These are phyloP conservation scores for Papilio polyxenes DNA, from an alignment of 1,140 invertebrate genomes.

Conservation along the genomic window DNA sequence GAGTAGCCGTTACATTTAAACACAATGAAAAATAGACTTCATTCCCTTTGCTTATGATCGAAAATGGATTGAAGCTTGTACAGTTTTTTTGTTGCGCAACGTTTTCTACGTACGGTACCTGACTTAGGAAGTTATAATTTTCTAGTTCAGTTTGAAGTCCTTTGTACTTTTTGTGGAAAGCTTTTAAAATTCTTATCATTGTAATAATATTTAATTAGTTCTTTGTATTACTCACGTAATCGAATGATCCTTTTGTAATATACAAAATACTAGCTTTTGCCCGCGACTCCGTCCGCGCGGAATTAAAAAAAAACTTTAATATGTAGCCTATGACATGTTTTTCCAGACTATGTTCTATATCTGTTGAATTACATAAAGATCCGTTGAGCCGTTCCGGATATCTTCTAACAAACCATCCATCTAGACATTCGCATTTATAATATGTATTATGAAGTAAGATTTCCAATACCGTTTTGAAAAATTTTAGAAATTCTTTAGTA, in stretches of 20 bases:
- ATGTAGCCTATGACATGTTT: too few relatives aligned
- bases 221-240: constrained; percentile 23
- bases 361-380: too few relatives aligned
- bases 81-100: constrained; percentile 36
- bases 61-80: neutral
- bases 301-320: too few relatives aligned
- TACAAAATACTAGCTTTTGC: too few relatives aligned
- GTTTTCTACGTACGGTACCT: constrained; percentile 37
- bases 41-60: neutral
- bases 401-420: too few relatives aligned
- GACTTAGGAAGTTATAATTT: constrained; percentile 36
- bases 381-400: too few relatives aligned
- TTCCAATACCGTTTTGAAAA: too few relatives aligned
- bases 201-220: constrained; percentile 27
- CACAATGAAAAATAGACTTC: constrained; percentile 19
- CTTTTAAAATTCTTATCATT: constrained; percentile 28
- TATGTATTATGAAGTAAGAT: too few relatives aligned
- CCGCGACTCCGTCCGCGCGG: too few relatives aligned
- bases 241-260: neutral
- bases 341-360: too few relatives aligned
- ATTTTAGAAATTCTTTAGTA: too few relatives aligned
- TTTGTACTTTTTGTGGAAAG: constrained; percentile 3
- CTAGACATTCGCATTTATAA: too few relatives aligned
- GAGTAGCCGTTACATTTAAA: constrained; percentile 19
- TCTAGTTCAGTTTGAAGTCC: constrained; percentile 30